phyloP scores from a whole-genome alignment of 2,797 vertebrate species.

The Leptatherina wallacei region DNA sequence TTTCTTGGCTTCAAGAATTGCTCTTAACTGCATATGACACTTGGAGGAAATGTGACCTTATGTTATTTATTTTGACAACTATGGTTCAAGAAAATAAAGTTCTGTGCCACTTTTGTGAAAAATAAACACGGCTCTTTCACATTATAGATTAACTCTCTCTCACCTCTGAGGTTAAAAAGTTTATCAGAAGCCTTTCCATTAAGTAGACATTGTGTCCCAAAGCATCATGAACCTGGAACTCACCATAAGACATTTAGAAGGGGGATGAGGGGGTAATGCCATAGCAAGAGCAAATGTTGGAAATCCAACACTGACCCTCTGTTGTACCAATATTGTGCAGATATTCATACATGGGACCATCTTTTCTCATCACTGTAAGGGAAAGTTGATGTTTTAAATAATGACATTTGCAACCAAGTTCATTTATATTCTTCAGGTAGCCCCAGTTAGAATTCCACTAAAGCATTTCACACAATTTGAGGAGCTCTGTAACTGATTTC shows the following conservation, averaged over 20 bases:
- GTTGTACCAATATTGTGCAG: not conserved
- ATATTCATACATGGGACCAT: not conserved
- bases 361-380: not conserved
- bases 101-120: not conserved
- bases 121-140: not conserved
- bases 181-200: not conserved
- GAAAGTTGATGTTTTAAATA: not conserved
- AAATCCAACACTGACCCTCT: not conserved
- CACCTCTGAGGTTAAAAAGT: not conserved
- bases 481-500: not conserved
- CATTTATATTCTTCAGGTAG: not conserved
- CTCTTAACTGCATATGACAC: constrained; percentile 18
- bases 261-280: too few relatives aligned
- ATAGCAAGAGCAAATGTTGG: not conserved
- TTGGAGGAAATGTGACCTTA: constrained; percentile 14
- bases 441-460: not conserved
- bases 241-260: not conserved
- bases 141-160: not conserved
- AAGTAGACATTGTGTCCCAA: not conserved
- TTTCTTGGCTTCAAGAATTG: constrained; percentile 12
- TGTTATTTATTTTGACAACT: constrained; percentile 18
- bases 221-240: too few relatives aligned
- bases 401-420: not conserved
- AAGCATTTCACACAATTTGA: constrained; percentile 8
- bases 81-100: not conserved